phyloP scores from a whole-genome alignment of 2,113 vertebrate species.

The Pachypanchax playfairii region DNA sequence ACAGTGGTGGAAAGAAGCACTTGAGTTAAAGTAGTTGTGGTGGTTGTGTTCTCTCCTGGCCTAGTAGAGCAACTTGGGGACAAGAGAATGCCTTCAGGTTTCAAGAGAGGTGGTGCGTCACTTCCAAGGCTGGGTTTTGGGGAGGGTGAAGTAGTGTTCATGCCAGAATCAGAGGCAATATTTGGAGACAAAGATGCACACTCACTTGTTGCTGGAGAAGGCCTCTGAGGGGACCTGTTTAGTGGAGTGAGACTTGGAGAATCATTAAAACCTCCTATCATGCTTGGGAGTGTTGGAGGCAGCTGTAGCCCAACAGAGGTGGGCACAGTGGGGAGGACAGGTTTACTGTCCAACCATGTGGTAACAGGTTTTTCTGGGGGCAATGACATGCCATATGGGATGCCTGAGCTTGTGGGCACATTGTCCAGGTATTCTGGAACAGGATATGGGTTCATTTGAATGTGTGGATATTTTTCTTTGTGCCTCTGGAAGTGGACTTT shows the following conservation, averaged over 20 bases:
- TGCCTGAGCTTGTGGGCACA: constrained; percentile 97
- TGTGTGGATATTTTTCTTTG: constrained; percentile 99
- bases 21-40: constrained; percentile 80
- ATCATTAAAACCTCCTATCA: constrained; percentile 85
- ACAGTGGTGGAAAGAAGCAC: constrained; percentile 77
- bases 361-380: constrained; percentile 97
- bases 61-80: constrained; percentile 78
- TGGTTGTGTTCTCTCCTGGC: constrained; percentile 78
- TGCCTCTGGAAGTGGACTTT: constrained; percentile 99
- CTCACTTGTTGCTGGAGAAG: constrained; percentile 93
- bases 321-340: constrained; percentile 87
- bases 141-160: constrained; percentile 81
- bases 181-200: constrained; percentile 94
- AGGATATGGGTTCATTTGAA: constrained; percentile 99
- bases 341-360: constrained; percentile 98
- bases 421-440: constrained; percentile 99
- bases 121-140: constrained; percentile 80
- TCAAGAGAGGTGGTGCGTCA: constrained; percentile 79
- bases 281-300: constrained; percentile 86
- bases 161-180: constrained; percentile 82
- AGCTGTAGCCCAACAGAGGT: constrained; percentile 92
- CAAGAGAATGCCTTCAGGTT: constrained; percentile 85
- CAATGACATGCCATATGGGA: constrained; percentile 97
- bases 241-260: constrained; percentile 92
- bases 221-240: constrained; percentile 92